Evolutionary conservation across 2,113 vertebrate genomes (phyloP).

Genomic region (Morone saxatilis): DNA sequence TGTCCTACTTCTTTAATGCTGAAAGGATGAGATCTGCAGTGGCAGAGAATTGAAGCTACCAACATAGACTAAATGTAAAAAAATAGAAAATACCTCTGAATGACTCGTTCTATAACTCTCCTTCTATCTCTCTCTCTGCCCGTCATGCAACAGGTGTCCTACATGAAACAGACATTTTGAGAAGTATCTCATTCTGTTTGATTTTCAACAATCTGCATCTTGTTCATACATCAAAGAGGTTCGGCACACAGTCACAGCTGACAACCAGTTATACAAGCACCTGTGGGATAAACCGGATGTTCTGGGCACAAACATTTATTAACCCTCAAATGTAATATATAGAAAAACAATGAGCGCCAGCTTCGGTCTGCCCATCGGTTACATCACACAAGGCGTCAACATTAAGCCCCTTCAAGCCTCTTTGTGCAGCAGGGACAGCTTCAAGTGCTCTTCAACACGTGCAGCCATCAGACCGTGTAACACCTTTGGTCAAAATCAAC

Average conservation of each 20-base stretch:
- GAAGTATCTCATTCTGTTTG: slow-evolving; percentile 7
- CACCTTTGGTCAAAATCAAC: not conserved
- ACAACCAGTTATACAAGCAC: slow-evolving; percentile 3
- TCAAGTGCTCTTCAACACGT: not conserved
- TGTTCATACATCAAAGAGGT: not conserved
- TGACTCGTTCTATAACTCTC: not conserved
- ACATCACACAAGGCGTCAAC: not conserved
- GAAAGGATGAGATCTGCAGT: not conserved
- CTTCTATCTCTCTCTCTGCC: not conserved
- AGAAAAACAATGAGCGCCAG: not conserved
- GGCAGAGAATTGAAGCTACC: not conserved
- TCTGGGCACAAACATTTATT: not conserved
- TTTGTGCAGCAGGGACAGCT: not conserved
- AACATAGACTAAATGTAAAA: not conserved
- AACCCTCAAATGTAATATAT: not conserved
- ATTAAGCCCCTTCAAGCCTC: not conserved
- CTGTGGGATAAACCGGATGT: not conserved
- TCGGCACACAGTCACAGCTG: not conserved
- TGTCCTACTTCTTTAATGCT: slow-evolving; percentile 50
- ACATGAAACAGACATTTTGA: slow-evolving; percentile 13
- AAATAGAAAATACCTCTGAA: too few species aligned
- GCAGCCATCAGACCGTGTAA: not conserved
- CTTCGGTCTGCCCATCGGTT: not conserved
- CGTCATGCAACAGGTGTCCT: slow-evolving; percentile 3
- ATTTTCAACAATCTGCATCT: not conserved